Conservation (phyloP, 2,113 vertebrate genomes). For the Odocoileus virginianus region DNA sequence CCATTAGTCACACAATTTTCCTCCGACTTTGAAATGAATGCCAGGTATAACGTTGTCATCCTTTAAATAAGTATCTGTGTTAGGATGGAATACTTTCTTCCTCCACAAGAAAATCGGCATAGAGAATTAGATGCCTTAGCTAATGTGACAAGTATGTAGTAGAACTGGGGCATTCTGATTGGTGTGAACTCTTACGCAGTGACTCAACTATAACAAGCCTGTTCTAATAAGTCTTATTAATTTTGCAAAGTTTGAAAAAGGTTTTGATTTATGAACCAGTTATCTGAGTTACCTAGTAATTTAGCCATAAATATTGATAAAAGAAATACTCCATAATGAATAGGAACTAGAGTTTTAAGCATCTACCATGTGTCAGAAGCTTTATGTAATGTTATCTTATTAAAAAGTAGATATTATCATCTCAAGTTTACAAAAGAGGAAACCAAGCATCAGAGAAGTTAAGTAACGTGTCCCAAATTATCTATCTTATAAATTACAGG, state of each 20-base stretch:
- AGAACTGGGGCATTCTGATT: neutral
- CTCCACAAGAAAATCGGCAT: neutral
- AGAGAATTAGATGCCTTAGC: neutral
- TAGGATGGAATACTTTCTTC: neutral
- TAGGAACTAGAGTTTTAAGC: neutral
- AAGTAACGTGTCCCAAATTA: neutral
- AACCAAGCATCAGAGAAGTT: neutral
- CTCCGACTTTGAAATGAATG: neutral
- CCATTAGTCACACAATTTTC: neutral
- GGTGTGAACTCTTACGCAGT: neutral
- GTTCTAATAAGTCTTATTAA: neutral
- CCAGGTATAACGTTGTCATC: neutral
- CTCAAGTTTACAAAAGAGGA: conserved; percentile 1
- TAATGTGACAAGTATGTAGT: neutral
- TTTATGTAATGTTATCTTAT: neutral
- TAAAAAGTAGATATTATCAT: neutral
- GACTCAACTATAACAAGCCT: neutral
- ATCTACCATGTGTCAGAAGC: neutral
- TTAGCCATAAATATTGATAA: neutral
- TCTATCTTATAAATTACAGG: neutral
- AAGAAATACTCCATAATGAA: neutral
- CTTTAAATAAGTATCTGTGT: neutral
- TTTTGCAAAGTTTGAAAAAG: conserved; percentile 2
- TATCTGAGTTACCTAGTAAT: neutral
- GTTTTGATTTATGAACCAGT: neutral